Conservation (phyloP, 2,888 invertebrate genomes). For the Microdon myrmicae region DNA sequence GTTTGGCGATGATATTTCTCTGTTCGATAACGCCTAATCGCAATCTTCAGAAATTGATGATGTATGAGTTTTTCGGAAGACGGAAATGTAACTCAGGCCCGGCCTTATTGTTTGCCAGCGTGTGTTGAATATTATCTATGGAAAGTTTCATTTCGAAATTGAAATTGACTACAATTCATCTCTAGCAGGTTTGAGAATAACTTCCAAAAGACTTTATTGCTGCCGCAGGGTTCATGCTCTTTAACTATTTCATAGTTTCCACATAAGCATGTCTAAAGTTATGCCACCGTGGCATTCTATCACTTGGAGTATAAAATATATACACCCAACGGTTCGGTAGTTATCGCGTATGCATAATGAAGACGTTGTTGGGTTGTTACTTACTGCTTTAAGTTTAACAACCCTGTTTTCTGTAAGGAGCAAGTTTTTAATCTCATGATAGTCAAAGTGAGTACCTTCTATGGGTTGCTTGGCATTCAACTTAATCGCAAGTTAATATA, state of each 20-base stretch:
- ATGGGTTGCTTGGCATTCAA: slow-evolving; percentile 4
- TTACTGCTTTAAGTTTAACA: slow-evolving; percentile 27
- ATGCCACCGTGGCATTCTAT: slow-evolving; percentile 18
- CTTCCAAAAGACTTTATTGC: slow-evolving; percentile 46
- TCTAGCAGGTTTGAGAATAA: slow-evolving; percentile 36
- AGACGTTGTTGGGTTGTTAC: slow-evolving; percentile 39
- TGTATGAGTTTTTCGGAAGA: slow-evolving; percentile 52
- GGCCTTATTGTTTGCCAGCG: slow-evolving; percentile 21
- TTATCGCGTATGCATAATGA: slow-evolving; percentile 43
- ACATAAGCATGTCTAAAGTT: not conserved
- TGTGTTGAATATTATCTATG: slow-evolving; percentile 41
- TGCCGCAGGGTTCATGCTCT: slow-evolving; percentile 38
- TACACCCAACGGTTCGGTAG: slow-evolving; percentile 22
- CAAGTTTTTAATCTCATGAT: slow-evolving; percentile 39
- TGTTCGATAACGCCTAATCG: slow-evolving; percentile 54
- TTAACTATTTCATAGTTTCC: slow-evolving; percentile 22
- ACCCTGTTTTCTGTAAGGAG: slow-evolving; percentile 30
- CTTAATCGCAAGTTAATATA: slow-evolving; percentile 24
- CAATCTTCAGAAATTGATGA: slow-evolving; percentile 55
- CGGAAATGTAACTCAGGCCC: slow-evolving; percentile 29
- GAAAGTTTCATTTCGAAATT: slow-evolving; percentile 42
- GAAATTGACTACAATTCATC: slow-evolving; percentile 45
- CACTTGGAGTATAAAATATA: slow-evolving; percentile 21
- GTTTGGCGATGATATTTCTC: slow-evolving; percentile 51
- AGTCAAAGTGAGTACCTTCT: slow-evolving; percentile 25